Evolutionary conservation across 2,797 vertebrate genomes (phyloP).

Genomic region (Phrynocephalus vlangalii): DNA sequence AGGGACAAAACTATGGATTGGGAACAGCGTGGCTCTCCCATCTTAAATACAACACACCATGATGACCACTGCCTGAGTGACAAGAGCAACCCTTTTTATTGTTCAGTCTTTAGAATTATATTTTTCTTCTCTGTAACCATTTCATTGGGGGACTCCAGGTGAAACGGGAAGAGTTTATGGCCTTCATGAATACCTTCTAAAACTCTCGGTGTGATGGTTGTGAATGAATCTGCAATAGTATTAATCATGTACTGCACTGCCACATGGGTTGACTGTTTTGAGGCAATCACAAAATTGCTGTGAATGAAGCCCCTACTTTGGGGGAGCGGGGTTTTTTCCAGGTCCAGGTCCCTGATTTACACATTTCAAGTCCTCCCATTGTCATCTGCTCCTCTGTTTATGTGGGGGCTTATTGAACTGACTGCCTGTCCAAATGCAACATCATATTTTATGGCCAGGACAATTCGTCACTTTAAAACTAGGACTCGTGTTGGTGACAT

Average conservation of each 20-base stretch:
- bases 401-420: neutral
- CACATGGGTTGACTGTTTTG: neutral
- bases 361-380: neutral
- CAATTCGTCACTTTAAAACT: neutral
- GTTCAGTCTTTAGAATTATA: conserved; percentile 10
- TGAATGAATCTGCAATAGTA: neutral
- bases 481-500: neutral
- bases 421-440: neutral
- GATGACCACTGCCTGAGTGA: conserved; percentile 25
- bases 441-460: neutral
- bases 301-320: neutral
- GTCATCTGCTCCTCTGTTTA: neutral
- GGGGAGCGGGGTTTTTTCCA: neutral
- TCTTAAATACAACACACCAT: neutral
- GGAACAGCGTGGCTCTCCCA: neutral
- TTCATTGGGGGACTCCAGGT: neutral
- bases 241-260: neutral
- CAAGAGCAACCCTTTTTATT: neutral
- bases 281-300: neutral
- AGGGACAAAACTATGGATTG: neutral
- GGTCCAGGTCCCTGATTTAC: neutral
- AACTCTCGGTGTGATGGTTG: neutral
- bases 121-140: conserved; percentile 23
- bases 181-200: neutral
- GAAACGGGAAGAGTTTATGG: neutral